Conservation (phyloP, 2,888 invertebrate species). For the Automeris io region DNA sequence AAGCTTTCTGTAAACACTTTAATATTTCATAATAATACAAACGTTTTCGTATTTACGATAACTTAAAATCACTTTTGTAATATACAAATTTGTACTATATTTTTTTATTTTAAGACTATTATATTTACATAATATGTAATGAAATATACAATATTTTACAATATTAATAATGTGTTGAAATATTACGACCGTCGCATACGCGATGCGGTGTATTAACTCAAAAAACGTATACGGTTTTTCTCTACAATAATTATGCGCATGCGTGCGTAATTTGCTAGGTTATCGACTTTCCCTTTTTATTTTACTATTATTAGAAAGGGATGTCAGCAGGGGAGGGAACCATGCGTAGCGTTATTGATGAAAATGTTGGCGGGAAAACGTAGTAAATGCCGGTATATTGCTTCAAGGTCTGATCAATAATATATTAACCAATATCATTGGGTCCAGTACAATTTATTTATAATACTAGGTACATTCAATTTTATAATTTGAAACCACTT, state of each 20-base stretch:
- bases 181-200: constrained; percentile 35
- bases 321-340: constrained; percentile 29
- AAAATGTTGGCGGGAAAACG: constrained; percentile 60
- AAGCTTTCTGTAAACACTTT: constrained; percentile 13
- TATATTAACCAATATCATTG: too few species aligned
- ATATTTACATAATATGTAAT: constrained; percentile 19
- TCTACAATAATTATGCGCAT: constrained; percentile 40
- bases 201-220: constrained; percentile 12
- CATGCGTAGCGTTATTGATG: constrained; percentile 74
- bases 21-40: background rate
- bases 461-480: too few species aligned
- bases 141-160: constrained; percentile 19
- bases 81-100: constrained; percentile 12
- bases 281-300: constrained; percentile 43
- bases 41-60: background rate
- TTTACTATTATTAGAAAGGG: constrained; percentile 30
- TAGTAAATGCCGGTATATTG: too few species aligned
- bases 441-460: too few species aligned
- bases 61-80: constrained; percentile 9
- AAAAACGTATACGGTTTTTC: constrained; percentile 17
- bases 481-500: too few species aligned
- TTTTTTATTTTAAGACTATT: constrained; percentile 11
- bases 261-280: constrained; percentile 47
- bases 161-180: constrained; percentile 20
- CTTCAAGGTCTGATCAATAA: too few species aligned